These are phyloP conservation scores for Triops longicaudatus DNA, from an alignment of 1,140 invertebrate species.

Conservation along the genomic window DNA sequence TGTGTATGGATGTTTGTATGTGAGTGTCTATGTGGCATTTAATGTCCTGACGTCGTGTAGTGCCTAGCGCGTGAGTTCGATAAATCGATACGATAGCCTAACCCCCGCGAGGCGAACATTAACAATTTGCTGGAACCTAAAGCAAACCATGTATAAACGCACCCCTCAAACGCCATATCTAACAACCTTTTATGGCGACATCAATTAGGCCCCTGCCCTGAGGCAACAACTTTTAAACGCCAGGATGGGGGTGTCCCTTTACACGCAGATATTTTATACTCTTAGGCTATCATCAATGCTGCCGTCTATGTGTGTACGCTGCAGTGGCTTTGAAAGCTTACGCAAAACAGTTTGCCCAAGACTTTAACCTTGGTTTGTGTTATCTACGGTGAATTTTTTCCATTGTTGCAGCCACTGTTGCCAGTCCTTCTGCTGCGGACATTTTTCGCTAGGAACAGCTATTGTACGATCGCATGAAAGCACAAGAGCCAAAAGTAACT, in stretches of 20 bases:
- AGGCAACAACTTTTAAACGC: not conserved
- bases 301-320: too few relatives aligned
- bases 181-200: not conserved
- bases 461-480: not conserved
- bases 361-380: too few relatives aligned
- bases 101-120: not conserved
- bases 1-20: not conserved
- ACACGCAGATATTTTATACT: too few relatives aligned
- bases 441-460: not conserved
- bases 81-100: slow-evolving; percentile 3
- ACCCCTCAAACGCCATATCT: not conserved
- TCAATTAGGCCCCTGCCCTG: not conserved
- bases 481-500: not conserved
- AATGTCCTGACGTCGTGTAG: not conserved
- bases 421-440: too few relatives aligned
- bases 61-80: not conserved
- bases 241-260: too few relatives aligned
- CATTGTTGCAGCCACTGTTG: too few relatives aligned
- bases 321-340: too few relatives aligned
- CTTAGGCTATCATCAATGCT: too few relatives aligned
- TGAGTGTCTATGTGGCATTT: not conserved
- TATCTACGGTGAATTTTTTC: too few relatives aligned
- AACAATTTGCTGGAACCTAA: not conserved
- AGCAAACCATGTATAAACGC: not conserved
- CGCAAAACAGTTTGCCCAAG: too few relatives aligned